A percentile compares a stretch with the other conserved stretches of the same genome.
Conservation (phyloP, 2,113 vertebrate genomes). For the Pithys albifrons region DNA sequence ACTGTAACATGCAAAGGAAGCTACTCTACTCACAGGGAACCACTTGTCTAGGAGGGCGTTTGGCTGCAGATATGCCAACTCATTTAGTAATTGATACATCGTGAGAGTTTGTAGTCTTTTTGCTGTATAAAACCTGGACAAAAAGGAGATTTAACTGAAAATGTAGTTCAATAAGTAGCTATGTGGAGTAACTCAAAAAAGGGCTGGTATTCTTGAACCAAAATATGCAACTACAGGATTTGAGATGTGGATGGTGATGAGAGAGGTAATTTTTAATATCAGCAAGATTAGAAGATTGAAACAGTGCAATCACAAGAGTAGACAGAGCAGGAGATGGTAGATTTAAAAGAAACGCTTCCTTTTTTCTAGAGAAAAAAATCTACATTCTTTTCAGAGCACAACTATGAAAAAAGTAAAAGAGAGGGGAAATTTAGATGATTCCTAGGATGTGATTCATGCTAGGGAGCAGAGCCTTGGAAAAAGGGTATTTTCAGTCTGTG, state of each 20-base stretch:
- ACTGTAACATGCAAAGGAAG: background rate
- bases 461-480: background rate
- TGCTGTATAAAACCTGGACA: background rate
- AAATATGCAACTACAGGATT: background rate
- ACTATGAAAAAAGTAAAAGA: background rate
- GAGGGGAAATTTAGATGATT: background rate
- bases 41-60: background rate
- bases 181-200: background rate
- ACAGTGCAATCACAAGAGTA: background rate
- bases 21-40: background rate
- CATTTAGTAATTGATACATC: background rate
- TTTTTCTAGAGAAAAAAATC: background rate
- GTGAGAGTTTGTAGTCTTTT: background rate
- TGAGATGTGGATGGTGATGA: background rate
- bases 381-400: background rate
- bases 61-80: background rate
- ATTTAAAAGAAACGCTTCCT: background rate
- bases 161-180: background rate
- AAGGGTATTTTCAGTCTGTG: background rate
- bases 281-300: background rate
- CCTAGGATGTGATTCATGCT: background rate
- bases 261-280: background rate
- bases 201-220: background rate
- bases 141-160: background rate
- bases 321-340: background rate